Base-by-base conservation (phyloP, 1,140 invertebrate genomes). In the Tigriopus japonicus region DNA sequence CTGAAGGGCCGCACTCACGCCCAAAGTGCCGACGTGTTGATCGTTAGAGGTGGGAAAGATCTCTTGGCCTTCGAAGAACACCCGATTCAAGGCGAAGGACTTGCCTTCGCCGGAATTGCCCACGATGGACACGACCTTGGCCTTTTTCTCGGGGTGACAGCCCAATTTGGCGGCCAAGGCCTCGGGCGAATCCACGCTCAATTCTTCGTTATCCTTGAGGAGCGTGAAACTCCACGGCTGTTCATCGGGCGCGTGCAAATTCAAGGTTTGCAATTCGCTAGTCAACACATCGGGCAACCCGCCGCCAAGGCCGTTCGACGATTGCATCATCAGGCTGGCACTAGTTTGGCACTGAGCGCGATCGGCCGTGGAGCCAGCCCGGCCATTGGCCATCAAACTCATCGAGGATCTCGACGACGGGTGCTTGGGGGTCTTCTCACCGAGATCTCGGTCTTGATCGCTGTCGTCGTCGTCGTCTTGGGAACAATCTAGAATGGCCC, bases 51-150 rank as follows among this genome's bases (percentile, higher is more conserved):
- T 73, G 43, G 12, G 19, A 70, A 88, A 88, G 0, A 87, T 74
- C 71, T 86, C 80, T 63, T 77, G 69, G 0, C 84, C 84, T 0
- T 84, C 84, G 69, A 87, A 89, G 68, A 90, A 87, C 14, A 80
- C 79, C 64, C 86, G 77, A 72, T 90, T 90, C 59, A 89, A 69
- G 0, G 84, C 86, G 65, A 84, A 77, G 42, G 85, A 88, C 71
- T 89, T 89, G 1, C 86, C 86, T 73, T 88, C 85, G 0, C 86
- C 85, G 1, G 85, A 87, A 66, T 86, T 88, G 0, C 87, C 87
- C 75, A 89, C 86, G 67, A 90, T 86, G 1, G 86, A 86, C 1
- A 89, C 79, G 17, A 89, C 85, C 74, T 88, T 89, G 1, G 87
- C 78, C 67, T 77, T 78, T 0, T 71, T 68, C 17, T 73, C 67